A percentile compares a stretch with the other conserved stretches of the same genome.
These are phyloP conservation scores for Chrysoperla carnea DNA, from an alignment of 1,140 invertebrate genomes.

Conservation along the genomic window DNA sequence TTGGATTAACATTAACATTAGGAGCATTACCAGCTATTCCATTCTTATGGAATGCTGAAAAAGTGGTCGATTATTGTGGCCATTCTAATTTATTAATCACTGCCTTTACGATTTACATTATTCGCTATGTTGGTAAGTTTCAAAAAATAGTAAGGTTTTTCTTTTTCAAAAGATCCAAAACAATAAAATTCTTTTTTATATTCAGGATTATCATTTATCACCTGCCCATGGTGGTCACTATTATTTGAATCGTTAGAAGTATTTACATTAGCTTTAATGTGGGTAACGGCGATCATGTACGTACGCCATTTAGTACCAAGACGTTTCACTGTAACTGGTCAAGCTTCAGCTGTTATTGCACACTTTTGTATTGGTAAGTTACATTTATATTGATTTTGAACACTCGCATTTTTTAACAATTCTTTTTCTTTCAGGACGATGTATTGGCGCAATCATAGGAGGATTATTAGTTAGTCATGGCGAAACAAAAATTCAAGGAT, in stretches of 20 bases:
- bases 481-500: no score
- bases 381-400: constrained; percentile 1
- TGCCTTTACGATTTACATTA: constrained; percentile 60
- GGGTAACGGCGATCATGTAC: constrained; percentile 67
- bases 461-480: constrained; percentile 4
- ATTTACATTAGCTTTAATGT: constrained; percentile 65
- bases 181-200: constrained; percentile 3
- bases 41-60: constrained; percentile 60
- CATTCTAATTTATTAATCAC: constrained; percentile 68
- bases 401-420: background rate
- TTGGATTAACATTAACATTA: constrained; percentile 46
- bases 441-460: constrained; percentile 34
- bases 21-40: constrained; percentile 46
- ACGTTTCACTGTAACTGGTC: constrained; percentile 62
- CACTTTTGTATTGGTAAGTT: constrained; percentile 59
- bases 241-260: constrained; percentile 60
- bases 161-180: background rate
- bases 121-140: constrained; percentile 42
- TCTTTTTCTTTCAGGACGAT: constrained; percentile 40
- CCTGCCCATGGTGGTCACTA: constrained; percentile 42
- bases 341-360: constrained; percentile 61
- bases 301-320: constrained; percentile 61
- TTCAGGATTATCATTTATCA: constrained; percentile 40
- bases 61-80: constrained; percentile 66
- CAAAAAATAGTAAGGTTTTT: background rate